Base-by-base conservation (phyloP, 2,113 vertebrate species). In the Pollimyrus isidori region DNA sequence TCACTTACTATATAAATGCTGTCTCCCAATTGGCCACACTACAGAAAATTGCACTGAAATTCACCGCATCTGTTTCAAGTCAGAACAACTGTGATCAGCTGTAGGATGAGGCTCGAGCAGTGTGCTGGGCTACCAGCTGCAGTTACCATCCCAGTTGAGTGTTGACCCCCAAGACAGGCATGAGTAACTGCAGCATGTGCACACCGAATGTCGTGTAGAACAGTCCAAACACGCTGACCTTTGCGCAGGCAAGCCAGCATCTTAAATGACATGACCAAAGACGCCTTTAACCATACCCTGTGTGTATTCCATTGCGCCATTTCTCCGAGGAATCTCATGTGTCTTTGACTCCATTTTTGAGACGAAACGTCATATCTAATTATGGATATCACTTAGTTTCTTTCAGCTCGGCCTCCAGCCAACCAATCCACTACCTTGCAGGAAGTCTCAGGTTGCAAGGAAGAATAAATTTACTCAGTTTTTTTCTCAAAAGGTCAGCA, bases 251-350 rank as follows among this genome's bases (percentile, higher is more conserved):
- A n/a, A 3, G 82, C 82, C 45, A 45, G 7, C 19, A 46, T 84
- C 45, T 84, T 84, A 84, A 84, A 84, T 84, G 82, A 84, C 82
- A 84, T n/a, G 45, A 48, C 39, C 42, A 46, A n/a, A 84, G 39
- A 10, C 7, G 42, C 13, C 21, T 7, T 7, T 35, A 45, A 84
- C 39, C 42, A 4, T 84, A 45, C 6, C 19, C 13, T 3, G 80
- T 48, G 45, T 42, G 39, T 84, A 84, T 84, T n/a, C 80, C 80
- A 46, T 21, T 46, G 7, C 42, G 21, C 80, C 7, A 39, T 39
- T 76, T 35, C 35, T 39, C 69, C 1, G 13, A 30, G 62, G 30
- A 39, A 35, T 76, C 10, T 73, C 69, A 39, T 19, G 69, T 39
- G 30, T 1, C 15, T 76, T 39, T 13, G 65, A 73, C 65, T 30